Evolutionary conservation across 2,888 invertebrate species (phyloP).

Genomic region (Macaria liturata): DNA sequence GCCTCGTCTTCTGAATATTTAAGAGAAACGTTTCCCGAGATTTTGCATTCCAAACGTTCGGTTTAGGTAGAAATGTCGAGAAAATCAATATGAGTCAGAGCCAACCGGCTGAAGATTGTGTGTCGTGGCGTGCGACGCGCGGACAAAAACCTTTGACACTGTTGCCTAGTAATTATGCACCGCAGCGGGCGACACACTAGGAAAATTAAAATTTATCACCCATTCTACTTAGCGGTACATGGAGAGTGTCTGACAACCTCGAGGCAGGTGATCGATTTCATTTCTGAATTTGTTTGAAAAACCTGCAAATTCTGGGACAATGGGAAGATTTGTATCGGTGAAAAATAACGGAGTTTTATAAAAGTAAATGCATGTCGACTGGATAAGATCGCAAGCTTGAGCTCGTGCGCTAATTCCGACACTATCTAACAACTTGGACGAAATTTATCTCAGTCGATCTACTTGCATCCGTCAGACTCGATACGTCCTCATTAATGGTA

Average conservation of each 20-base stretch:
- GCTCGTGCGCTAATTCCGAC: conserved; percentile 26
- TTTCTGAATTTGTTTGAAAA: conserved; percentile 20
- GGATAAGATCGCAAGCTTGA: conserved; percentile 32
- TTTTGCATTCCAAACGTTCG: conserved; percentile 34
- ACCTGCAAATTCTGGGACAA: conserved; percentile 25
- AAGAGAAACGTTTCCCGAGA: conserved; percentile 44
- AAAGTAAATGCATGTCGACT: conserved; percentile 33
- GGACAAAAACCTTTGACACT: conserved; percentile 34
- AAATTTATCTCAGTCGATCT: conserved; percentile 23
- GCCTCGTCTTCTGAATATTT: conserved; percentile 53
- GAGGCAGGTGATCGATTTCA: conserved; percentile 10
- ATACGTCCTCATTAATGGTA: conserved; percentile 18
- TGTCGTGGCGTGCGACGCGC: conserved; percentile 31
- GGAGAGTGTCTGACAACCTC: conserved; percentile 1
- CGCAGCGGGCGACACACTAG: conserved; percentile 10
- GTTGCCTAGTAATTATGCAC: conserved; percentile 35
- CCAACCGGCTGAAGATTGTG: conserved; percentile 29
- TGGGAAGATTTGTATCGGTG: conserved; percentile 27
- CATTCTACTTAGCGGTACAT: conserved; percentile 12
- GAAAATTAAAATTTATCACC: conserved; percentile 23
- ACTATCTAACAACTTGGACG: conserved; percentile 29
- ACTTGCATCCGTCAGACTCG: conserved; percentile 20
- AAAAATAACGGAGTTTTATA: conserved; percentile 33
- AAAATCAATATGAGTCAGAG: conserved; percentile 35
- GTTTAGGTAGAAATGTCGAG: conserved; percentile 32